A percentile compares a stretch with the other conserved stretches of the same genome.
Conservation (phyloP, 2,113 vertebrate species). For the Geococcyx californianus region DNA sequence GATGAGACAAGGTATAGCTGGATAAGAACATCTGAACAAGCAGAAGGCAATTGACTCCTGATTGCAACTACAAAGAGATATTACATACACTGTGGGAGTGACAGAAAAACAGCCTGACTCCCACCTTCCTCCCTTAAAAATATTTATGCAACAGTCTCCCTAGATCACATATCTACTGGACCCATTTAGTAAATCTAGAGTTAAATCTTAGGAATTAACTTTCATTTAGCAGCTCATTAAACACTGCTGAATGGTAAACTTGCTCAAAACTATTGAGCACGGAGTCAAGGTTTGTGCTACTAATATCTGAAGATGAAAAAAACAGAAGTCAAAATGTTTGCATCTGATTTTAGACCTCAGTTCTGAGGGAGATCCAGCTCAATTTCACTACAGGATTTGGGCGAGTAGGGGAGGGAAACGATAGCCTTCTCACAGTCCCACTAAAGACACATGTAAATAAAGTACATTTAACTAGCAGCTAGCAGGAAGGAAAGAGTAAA, state of each 20-base stretch:
- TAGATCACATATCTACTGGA: neutral
- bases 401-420: no score
- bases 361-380: neutral
- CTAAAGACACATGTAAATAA: neutral
- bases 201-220: neutral
- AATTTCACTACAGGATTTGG: neutral
- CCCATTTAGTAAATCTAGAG: neutral
- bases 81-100: neutral
- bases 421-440: neutral
- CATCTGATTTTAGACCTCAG: neutral
- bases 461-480: neutral
- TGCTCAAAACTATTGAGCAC: neutral
- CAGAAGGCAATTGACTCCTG: neutral
- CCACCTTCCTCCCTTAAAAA: neutral
- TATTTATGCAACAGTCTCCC: neutral
- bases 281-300: neutral
- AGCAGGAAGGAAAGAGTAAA: neutral
- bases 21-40: neutral
- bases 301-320: neutral
- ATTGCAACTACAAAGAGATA: neutral
- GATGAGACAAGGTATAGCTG: rapidly evolving
- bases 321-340: neutral
- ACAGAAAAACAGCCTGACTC: neutral
- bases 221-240: neutral
- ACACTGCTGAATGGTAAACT: neutral